Base-by-base conservation (phyloP, 2,113 vertebrate genomes). In the Turnix velox region DNA sequence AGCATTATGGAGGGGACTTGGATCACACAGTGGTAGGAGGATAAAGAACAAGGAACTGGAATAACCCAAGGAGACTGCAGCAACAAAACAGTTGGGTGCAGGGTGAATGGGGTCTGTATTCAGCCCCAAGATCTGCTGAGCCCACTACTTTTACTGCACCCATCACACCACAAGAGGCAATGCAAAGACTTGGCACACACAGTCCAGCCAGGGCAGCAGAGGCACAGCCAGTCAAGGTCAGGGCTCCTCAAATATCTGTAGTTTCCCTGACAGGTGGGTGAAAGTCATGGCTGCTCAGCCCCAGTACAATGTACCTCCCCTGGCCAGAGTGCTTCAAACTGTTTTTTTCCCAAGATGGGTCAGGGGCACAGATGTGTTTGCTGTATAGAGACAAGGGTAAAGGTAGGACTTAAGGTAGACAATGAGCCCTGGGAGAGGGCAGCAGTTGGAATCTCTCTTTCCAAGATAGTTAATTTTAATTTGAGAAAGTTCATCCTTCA, bases 81-180 rank as follows among this genome's bases (percentile, higher is more conserved):
- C 75, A 46, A 69, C 61, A 61, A 40, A 74, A 51, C 35, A 45
- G 49, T 59, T 49, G 61, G 6, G 39, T 3, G 4, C 55, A 55
- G n/a, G 19, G 19, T 12, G 12, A 39, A 37, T 4, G 0, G 48
- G 10, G 18, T 55, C 37, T 14, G 0, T 6, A 18, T 28, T 66
- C 59, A 67, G 57, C 31, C 18, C 40, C 3, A 2, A 55, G 40
- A 67, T 8, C 31, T 19, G 18, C 16, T 37, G 63, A 76, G 59
- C 18, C 68, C 16, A 4, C 10, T 9, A 43, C 31, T 11, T 57
- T 35, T 14, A 2, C 14, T 8, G 48, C n/a, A 28, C 19, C n/a
- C 28, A 14, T 39, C 4, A 2, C 48, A 10, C 43, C 12, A 18
- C 5, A 0, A 54, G 8, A 48, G 35, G 7, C 33, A 45, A 22